Evolutionary conservation across 2,797 vertebrate genomes (phyloP), one percentile per base, ranked within the genome.

Genomic region (Oceanodroma leucorhoa): DNA sequence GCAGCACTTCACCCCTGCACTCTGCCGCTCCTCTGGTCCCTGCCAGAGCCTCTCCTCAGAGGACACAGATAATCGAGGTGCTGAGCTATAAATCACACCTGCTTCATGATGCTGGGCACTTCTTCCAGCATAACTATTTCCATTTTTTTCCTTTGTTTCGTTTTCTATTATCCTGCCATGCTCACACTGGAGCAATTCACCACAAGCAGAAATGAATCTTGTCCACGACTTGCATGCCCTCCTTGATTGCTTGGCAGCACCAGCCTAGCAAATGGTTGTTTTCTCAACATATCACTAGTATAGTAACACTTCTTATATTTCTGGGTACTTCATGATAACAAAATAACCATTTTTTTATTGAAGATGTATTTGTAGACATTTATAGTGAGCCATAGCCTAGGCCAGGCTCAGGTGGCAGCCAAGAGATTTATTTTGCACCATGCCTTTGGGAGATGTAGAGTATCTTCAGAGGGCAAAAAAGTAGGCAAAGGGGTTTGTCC

Each of bases 161-260:
- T 46, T 51, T 71, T 29, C n/a, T 76, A 0, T 57, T 69, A 34
- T 34, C 24, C 29, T 30, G 55, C 29, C 15, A 2, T 36, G 9
- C 19, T 58, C 23, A 20, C 30, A 41, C 26, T n/a, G n/a, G 26
- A 51, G 36, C 21, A 62, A 45, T 61, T 81, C 4, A 0, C 41
- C 21, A 43, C 29, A 14, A 45, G 50, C 9, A 69, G 38, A 61
- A 85, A 43, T n/a, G 10, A 55, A 24, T 21, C 32, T 61, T 55
- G 32, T 20, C 43, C 29, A 7, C 2, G 3, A 23, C 36, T n/a
- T 50, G 14, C 0, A 0, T 34, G 36, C 3, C 24, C 9, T 67
- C 4, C 36, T 43, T 43, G 41, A n/a, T 29, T 27, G 29, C 23
- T 57, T 4, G 1, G 26, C 30, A 69, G 20, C 50, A 64, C 15